Evolutionary conservation across 2,888 invertebrate genomes (phyloP), one percentile per base, ranked within the genome.

Genomic region (Sphecodes monilicornis): DNA sequence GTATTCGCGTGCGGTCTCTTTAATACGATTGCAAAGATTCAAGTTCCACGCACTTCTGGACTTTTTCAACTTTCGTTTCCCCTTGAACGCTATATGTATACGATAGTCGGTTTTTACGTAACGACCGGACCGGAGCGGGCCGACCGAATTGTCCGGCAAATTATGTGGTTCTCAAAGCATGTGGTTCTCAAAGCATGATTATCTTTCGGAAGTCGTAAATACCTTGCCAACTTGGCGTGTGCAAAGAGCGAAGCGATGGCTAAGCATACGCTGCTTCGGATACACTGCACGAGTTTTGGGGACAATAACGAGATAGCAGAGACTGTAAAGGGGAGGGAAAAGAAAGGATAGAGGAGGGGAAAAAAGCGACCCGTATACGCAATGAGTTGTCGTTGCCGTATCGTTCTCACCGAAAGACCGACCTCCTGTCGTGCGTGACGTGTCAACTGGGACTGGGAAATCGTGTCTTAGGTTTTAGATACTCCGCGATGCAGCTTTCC

Each of bases 341-440:
- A 29, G 60, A 69, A 79, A 73, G 66, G 60, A 64, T 26, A 36
- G 46, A 50, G 64, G 36, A 74, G 72, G 72, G 76, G 57, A 74
- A 70, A 77, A 75, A 84, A 76, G 68, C 50, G 80, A 60, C 43
- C 73, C 50, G 69, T 77, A 71, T 73, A 78, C 64, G 68, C 41
- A 64, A 76, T 46, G 81, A 16, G 60, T 60, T 60, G 60, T 50
- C 41, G 41, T 54, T 54, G 36, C 36, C 79, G 82, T 84, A 78
- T 82, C 82, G 89, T 84, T 85, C 83, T 75, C 76, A 80, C 72
- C 80, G 85, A 88, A 86, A 90, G 89, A 78, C 90, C 82, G 85
- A 88, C 82, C 90, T 90, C 85, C 88, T 86, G 89, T 54, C 54
- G 54, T n/a, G 10, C n/a, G n/a, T n/a, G 22, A 50, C 50, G 50